phyloP scores from a whole-genome alignment of 2,113 vertebrate species.

The Pelobates fuscus region DNA sequence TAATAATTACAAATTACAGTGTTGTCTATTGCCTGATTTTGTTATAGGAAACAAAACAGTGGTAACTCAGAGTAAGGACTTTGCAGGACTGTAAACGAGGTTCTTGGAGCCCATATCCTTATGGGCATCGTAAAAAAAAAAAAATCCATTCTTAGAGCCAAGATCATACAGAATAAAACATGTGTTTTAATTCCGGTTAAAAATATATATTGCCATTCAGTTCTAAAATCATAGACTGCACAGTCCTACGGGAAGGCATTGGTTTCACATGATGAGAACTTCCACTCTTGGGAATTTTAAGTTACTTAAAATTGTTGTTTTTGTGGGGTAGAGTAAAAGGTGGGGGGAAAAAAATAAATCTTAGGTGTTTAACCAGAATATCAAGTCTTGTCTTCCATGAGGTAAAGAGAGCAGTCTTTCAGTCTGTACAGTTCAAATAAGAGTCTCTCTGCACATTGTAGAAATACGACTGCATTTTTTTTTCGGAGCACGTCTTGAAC shows the following conservation, averaged over 20 bases:
- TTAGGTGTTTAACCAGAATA: conserved; percentile 46
- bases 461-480: conserved; percentile 32
- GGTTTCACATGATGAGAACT: background rate
- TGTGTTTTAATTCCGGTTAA: background rate
- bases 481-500: background rate
- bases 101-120: background rate
- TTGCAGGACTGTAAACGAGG: conserved; percentile 11
- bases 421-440: background rate
- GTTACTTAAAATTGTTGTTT: conserved; percentile 11
- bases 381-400: conserved; percentile 45
- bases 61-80: background rate
- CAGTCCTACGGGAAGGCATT: background rate
- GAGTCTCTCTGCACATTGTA: conserved; percentile 65
- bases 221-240: background rate
- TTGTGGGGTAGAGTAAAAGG: conserved; percentile 16
- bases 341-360: conserved; percentile 21
- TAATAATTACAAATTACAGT: conserved; percentile 22
- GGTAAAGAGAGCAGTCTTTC: conserved; percentile 33
- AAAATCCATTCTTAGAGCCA: background rate
- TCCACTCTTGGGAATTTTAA: conserved; percentile 5
- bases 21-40: conserved; percentile 12
- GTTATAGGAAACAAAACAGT: conserved; percentile 27
- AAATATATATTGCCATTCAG: conserved; percentile 11
- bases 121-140: background rate
- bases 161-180: background rate